A percentile compares a stretch with the other conserved stretches of the same genome.
These are phyloP conservation scores for Pyrocephalus nanus DNA, from an alignment of 2,797 vertebrate genomes.

Conservation along the genomic window DNA sequence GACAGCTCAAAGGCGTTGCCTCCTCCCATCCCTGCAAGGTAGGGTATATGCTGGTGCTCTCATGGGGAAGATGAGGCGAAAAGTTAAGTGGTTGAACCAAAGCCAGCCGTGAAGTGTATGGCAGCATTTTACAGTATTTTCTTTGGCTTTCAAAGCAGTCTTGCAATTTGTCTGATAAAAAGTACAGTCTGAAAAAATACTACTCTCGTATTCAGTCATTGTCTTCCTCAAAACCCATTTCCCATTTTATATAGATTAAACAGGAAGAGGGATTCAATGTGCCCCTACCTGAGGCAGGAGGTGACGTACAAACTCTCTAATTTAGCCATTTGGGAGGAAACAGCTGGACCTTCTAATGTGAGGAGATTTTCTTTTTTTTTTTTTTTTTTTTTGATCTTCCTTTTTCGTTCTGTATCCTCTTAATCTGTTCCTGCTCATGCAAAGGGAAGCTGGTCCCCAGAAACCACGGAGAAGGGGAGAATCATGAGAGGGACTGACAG, in stretches of 20 bases:
- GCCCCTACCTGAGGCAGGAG: slow-evolving; percentile 66
- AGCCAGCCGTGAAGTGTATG: rapidly evolving
- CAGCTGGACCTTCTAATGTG: slow-evolving; percentile 66
- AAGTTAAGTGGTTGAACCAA: neutral
- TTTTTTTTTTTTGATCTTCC: slow-evolving; percentile 31
- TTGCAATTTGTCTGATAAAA: slow-evolving; percentile 19
- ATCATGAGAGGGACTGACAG: neutral
- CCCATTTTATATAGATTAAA: slow-evolving; percentile 58
- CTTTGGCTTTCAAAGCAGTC: slow-evolving; percentile 8
- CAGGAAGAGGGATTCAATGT: slow-evolving; percentile 62
- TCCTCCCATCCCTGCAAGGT: neutral
- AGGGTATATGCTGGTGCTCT: neutral
- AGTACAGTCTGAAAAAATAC: slow-evolving; percentile 31
- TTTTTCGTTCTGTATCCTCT: slow-evolving; percentile 57
- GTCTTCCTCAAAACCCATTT: slow-evolving; percentile 61
- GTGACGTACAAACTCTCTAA: slow-evolving; percentile 57
- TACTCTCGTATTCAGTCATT: neutral
- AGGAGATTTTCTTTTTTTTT: neutral
- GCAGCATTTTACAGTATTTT: slow-evolving; percentile 1
- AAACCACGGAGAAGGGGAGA: neutral
- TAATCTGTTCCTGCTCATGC: slow-evolving; percentile 1
- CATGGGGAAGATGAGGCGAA: neutral
- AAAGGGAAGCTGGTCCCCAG: slow-evolving; percentile 29
- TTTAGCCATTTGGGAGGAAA: slow-evolving; percentile 71
- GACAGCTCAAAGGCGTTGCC: neutral